Percentiles rank a stretch among this genome's conserved stretches.
phyloP scores from a whole-genome alignment of 2,888 invertebrate species.

The Scaptomyza caliginosa region DNA sequence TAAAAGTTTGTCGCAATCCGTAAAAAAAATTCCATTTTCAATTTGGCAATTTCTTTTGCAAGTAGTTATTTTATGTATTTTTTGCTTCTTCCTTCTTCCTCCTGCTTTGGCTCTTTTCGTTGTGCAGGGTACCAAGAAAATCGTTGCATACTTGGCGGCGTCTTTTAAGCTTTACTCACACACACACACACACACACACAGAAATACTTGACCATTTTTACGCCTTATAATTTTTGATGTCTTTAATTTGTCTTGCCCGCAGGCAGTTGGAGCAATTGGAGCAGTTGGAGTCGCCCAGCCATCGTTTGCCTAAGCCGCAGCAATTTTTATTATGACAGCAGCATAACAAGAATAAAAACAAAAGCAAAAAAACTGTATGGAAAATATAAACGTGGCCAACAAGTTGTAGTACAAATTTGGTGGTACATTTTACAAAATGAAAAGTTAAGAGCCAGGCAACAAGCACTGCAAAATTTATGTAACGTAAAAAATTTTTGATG shows the following conservation, averaged over 20 bases:
- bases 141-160: slow-evolving; percentile 53
- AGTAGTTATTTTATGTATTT: slow-evolving; percentile 42
- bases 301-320: slow-evolving; percentile 59
- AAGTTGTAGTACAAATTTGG: slow-evolving; percentile 76
- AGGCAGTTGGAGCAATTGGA: slow-evolving; percentile 23
- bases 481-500: slow-evolving; percentile 79
- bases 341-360: slow-evolving; percentile 58
- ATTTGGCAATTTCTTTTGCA: slow-evolving; percentile 69
- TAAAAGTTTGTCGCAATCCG: slow-evolving; percentile 55
- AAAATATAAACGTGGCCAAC: slow-evolving; percentile 40
- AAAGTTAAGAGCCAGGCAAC: slow-evolving; percentile 62
- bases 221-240: slow-evolving; percentile 79
- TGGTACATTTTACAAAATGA: slow-evolving; percentile 78
- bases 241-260: slow-evolving; percentile 74
- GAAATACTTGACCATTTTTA: slow-evolving; percentile 66
- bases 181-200: not conserved
- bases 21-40: slow-evolving; percentile 70
- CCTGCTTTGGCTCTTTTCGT: not conserved
- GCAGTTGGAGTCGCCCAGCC: slow-evolving; percentile 19
- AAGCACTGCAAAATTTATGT: slow-evolving; percentile 70
- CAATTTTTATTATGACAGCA: slow-evolving; percentile 80
- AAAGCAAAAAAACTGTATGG: slow-evolving; percentile 15
- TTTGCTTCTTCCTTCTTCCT: not conserved
- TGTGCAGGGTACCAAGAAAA: slow-evolving; percentile 1
- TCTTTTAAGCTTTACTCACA: slow-evolving; percentile 36